Evolutionary conservation across 2,888 invertebrate species (phyloP), one percentile per base, ranked within the genome.

Genomic region (Eristalinus aeneus): DNA sequence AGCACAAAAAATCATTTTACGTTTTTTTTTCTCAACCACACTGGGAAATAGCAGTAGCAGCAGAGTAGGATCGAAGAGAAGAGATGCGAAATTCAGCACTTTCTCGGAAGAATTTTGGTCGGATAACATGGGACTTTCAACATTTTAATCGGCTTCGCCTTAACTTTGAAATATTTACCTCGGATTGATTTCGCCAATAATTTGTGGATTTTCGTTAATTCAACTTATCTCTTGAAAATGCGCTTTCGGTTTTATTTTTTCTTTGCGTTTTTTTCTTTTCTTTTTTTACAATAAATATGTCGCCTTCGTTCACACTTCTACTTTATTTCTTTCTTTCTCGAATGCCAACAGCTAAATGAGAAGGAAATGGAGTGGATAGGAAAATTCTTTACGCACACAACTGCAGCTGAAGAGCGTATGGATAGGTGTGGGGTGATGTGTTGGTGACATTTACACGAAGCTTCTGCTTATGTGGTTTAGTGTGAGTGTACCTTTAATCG

Each of bases 331-430:
- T 86, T 88, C 86, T 87, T 79, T 85, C 83, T 88, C 87, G 88
- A 87, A 89, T 89, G 89, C 89, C 89, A 89, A 88, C 88, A 89
- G 88, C 89, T 88, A 88, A 89, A 89, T 89, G 89, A 88, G 86
- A 88, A 83, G 73, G 85, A 88, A 87, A 84, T 65, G 83, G 82
- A 89, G 78, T 79, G 88, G 85, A 89, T 84, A 83, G 75, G 88
- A 87, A 88, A 88, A 87, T 85, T 85, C 71, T 74, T 22, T 76
- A 82, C 87, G 61, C 79, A 87, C 22, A 87, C 88, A 75, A 69
- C 4, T 12, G 39, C 20, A 22, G 12, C 2, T 12, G 4, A n/a
- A 11, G n/a, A 10, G 77, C 68, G 46, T 76, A 83, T 76, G 76
- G 63, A 79, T 72, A 76, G 54, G 60, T 12, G 16, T 32, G 10